Conservation (phyloP, 2,797 vertebrate species). For the Melanotaenia parkinsoni region DNA sequence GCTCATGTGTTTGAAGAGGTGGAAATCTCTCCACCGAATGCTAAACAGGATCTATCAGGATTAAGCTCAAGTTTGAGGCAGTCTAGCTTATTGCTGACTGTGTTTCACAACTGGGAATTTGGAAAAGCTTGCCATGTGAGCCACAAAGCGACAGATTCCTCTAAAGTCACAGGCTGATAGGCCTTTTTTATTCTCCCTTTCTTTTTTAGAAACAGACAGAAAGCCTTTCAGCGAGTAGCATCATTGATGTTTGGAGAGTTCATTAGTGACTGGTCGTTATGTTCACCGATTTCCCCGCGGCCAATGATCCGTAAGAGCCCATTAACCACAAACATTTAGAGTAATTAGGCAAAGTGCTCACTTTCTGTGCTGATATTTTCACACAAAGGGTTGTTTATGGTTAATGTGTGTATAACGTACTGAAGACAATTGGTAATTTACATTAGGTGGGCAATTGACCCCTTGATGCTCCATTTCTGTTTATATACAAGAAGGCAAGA, state of each 20-base stretch:
- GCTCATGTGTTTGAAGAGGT: slow-evolving; percentile 76
- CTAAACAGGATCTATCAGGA: slow-evolving; percentile 82
- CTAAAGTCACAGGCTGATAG: slow-evolving; percentile 11
- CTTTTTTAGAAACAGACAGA: slow-evolving; percentile 26
- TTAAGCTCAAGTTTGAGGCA: slow-evolving; percentile 74
- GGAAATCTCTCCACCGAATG: slow-evolving; percentile 74
- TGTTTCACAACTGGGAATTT: slow-evolving; percentile 61
- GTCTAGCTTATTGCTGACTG: slow-evolving; percentile 75
- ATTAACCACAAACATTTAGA: slow-evolving; percentile 75
- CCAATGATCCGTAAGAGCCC: slow-evolving; percentile 62
- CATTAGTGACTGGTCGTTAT: slow-evolving; percentile 84
- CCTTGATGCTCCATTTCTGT: slow-evolving; percentile 26
- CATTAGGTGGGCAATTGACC: slow-evolving; percentile 48
- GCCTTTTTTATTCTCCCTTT: not conserved
- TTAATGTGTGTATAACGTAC: slow-evolving; percentile 24
- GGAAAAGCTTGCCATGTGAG: slow-evolving; percentile 38
- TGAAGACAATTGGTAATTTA: slow-evolving; percentile 29
- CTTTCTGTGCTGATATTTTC: slow-evolving; percentile 48
- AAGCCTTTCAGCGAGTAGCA: slow-evolving; percentile 51
- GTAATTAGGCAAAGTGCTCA: slow-evolving; percentile 70
- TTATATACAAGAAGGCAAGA: not conserved
- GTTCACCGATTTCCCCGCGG: slow-evolving; percentile 75
- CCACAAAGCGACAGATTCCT: slow-evolving; percentile 32
- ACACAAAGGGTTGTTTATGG: slow-evolving; percentile 36
- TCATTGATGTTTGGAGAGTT: slow-evolving; percentile 76